phyloP scores from a whole-genome alignment of 2,797 vertebrate genomes.

The Astyanax mexicanus region DNA sequence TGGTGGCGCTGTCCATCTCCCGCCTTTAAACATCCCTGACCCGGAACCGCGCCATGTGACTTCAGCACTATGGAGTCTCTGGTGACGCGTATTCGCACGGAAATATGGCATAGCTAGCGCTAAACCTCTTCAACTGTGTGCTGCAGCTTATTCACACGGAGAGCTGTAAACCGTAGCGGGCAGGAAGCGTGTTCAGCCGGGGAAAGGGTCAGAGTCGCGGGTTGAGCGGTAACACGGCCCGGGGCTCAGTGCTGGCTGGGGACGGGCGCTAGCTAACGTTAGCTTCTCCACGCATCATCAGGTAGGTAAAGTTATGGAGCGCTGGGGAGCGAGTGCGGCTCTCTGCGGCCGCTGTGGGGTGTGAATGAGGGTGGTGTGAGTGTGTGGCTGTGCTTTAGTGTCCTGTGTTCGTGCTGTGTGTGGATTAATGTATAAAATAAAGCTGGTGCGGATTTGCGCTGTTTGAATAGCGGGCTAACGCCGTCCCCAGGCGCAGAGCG shows the following conservation, averaged over 20 bases:
- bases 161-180: not conserved
- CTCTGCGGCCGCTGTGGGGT: not conserved
- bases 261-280: not conserved
- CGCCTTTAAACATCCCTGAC: not conserved
- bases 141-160: not conserved
- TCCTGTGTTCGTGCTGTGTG: not conserved
- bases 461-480: too few relatives aligned
- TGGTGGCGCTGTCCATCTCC: conserved; percentile 19
- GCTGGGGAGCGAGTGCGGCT: too few relatives aligned
- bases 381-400: not conserved
- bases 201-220: not conserved
- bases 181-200: not conserved
- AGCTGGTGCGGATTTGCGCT: too few relatives aligned
- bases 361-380: not conserved
- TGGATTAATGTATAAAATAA: not conserved
- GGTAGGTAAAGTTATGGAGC: conserved; percentile 17
- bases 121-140: not conserved
- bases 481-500: too few relatives aligned
- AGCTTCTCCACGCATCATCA: conserved; percentile 3
- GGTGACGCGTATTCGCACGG: not conserved
- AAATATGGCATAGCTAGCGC: conserved; percentile 3
- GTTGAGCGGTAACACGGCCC: not conserved
- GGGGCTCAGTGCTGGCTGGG: not conserved
- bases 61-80: conserved; percentile 29
- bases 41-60: conserved; percentile 23